phyloP scores from a whole-genome alignment of 2,113 vertebrate genomes.

The Pachypanchax playfairii region DNA sequence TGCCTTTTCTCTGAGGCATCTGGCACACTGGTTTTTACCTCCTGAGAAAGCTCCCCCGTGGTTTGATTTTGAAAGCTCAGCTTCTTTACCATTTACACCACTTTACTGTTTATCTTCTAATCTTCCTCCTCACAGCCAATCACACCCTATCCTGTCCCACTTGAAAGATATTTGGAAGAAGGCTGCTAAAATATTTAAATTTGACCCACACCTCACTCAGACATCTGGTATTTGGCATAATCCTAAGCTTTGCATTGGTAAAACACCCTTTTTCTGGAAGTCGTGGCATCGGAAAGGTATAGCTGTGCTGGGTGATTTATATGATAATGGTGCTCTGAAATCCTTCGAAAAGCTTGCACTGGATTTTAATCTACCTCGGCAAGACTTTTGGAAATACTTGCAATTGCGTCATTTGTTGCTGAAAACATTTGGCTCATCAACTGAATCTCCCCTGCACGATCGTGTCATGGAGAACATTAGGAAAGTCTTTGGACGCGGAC shows the following conservation, averaged over 20 bases:
- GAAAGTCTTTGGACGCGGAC: not conserved
- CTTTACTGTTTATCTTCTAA: too few species aligned
- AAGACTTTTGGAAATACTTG: not conserved
- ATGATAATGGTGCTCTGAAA: not conserved
- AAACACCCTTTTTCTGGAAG: not conserved
- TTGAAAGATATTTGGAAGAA: not conserved
- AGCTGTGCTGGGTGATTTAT: too few species aligned
- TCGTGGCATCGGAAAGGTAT: not conserved
- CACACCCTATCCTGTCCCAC: not conserved
- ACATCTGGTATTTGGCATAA: not conserved
- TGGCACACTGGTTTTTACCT: too few species aligned
- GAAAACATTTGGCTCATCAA: not conserved
- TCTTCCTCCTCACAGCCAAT: too few species aligned
- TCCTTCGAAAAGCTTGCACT: not conserved
- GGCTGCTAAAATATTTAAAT: not conserved
- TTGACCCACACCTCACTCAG: not conserved
- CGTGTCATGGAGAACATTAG: not conserved
- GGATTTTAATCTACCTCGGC: not conserved
- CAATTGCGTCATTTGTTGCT: not conserved
- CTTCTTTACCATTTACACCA: too few species aligned
- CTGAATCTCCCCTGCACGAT: not conserved
- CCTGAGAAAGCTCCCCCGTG: not conserved
- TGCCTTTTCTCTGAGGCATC: too few species aligned
- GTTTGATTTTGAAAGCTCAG: not conserved
- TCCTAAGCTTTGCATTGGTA: not conserved